Evolutionary conservation across 2,888 invertebrate genomes (phyloP).

Genomic region (Deroplatys truncata): DNA sequence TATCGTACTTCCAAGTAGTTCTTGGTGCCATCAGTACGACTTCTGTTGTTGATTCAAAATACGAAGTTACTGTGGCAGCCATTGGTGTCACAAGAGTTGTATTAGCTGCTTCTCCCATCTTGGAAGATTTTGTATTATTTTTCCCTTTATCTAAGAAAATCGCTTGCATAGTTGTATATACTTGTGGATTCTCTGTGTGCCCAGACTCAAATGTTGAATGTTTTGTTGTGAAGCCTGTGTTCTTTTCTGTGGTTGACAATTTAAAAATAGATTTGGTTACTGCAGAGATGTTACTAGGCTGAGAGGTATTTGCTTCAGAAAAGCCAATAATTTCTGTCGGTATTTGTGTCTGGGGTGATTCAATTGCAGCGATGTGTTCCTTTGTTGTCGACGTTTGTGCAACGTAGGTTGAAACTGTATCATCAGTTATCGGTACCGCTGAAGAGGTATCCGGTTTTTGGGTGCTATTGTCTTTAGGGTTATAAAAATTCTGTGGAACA

Average conservation of each 20-base stretch:
- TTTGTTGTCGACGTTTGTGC: background rate
- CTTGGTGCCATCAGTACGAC: background rate
- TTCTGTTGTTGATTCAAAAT: background rate
- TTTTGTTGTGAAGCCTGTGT: background rate
- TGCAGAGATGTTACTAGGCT: too few species aligned
- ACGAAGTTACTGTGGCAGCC: background rate
- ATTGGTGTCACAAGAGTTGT: background rate
- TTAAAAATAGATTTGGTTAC: background rate
- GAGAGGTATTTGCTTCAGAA: too few species aligned
- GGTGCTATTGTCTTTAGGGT: background rate
- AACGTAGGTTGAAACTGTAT: background rate
- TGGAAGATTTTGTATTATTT: background rate
- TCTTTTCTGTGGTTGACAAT: background rate
- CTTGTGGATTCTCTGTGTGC: too few species aligned
- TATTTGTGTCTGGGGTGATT: background rate
- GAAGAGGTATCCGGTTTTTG: background rate
- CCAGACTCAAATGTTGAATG: background rate
- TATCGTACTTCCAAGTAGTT: background rate
- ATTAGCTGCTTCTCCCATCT: background rate
- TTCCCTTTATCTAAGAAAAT: too few species aligned
- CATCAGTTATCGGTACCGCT: background rate
- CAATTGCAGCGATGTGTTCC: background rate
- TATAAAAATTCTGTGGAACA: background rate
- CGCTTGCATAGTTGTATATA: too few species aligned
- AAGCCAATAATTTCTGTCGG: background rate